Percentiles rank a stretch among this genome's conserved stretches.
Evolutionary conservation across 2,797 vertebrate species (phyloP).

Genomic region (Numenius phaeopus): DNA sequence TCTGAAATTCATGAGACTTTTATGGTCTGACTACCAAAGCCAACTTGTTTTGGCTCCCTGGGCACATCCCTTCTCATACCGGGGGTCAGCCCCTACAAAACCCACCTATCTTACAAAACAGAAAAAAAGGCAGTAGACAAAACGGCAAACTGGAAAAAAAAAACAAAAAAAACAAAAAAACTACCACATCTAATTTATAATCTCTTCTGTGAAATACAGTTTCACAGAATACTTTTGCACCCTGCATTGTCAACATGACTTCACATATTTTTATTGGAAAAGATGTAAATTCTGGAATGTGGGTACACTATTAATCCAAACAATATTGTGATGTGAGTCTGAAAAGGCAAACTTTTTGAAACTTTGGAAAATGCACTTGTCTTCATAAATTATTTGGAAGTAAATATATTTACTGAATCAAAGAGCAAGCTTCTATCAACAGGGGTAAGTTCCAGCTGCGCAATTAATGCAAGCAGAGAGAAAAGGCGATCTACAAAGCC

Average conservation of each 20-base stretch:
- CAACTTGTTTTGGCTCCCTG: background rate
- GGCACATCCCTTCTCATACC: background rate
- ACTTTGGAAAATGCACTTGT: background rate
- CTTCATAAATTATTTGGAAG: slow-evolving; percentile 1
- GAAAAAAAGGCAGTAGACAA: background rate
- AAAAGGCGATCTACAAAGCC: slow-evolving; percentile 9
- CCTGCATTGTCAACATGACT: background rate
- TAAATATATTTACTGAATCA: background rate
- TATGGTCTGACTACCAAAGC: background rate
- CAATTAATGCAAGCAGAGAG: background rate
- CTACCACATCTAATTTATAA: background rate
- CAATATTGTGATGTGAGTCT: background rate
- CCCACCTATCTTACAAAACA: background rate
- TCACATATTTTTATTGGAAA: slow-evolving; percentile 3
- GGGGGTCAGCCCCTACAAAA: background rate
- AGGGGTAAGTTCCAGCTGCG: background rate
- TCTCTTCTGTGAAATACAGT: background rate
- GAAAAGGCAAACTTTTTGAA: background rate
- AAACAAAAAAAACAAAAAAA: background rate
- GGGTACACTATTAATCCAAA: background rate
- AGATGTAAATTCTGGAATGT: background rate
- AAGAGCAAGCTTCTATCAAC: background rate
- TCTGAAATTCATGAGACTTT: background rate
- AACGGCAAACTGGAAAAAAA: background rate
- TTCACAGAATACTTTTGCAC: background rate